Evolutionary conservation across 2,113 vertebrate genomes (phyloP).

Genomic region (Phodopus roborovskii): DNA sequence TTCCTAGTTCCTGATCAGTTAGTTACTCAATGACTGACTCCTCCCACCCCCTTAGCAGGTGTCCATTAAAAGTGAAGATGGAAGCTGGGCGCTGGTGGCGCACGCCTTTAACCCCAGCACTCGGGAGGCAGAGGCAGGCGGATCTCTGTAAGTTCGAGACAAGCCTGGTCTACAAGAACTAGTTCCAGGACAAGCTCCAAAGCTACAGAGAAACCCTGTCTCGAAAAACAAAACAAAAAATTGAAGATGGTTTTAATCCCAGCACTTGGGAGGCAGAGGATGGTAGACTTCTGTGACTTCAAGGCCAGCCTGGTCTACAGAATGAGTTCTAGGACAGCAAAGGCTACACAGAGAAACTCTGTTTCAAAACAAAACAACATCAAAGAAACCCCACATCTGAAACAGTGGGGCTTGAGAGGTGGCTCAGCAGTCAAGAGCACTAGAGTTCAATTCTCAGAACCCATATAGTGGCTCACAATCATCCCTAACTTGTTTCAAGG

Average conservation of each 20-base stretch:
- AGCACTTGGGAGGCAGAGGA: too few species aligned
- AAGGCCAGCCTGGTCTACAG: too few species aligned
- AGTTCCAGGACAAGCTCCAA: not conserved
- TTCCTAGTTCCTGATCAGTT: not conserved
- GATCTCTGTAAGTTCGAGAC: not conserved
- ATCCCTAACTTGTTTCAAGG: not conserved
- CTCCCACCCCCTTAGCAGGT: not conserved
- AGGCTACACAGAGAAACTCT: too few species aligned
- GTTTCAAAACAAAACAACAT: not conserved
- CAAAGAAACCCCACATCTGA: not conserved
- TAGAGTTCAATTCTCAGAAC: not conserved
- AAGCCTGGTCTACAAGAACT: not conserved
- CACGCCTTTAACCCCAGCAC: not conserved
- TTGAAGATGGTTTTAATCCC: too few species aligned
- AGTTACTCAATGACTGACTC: not conserved
- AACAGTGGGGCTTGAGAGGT: not conserved
- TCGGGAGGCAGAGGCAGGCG: not conserved
- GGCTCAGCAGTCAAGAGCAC: not conserved
- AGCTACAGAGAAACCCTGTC: not conserved
- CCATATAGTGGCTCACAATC: not conserved
- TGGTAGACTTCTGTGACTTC: too few species aligned
- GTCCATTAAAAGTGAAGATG: not conserved
- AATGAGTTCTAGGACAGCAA: too few species aligned
- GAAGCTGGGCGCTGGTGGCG: not conserved
- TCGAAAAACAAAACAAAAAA: not conserved